Conservation (phyloP, 2,113 vertebrate genomes). For the Xiphias gladius region DNA sequence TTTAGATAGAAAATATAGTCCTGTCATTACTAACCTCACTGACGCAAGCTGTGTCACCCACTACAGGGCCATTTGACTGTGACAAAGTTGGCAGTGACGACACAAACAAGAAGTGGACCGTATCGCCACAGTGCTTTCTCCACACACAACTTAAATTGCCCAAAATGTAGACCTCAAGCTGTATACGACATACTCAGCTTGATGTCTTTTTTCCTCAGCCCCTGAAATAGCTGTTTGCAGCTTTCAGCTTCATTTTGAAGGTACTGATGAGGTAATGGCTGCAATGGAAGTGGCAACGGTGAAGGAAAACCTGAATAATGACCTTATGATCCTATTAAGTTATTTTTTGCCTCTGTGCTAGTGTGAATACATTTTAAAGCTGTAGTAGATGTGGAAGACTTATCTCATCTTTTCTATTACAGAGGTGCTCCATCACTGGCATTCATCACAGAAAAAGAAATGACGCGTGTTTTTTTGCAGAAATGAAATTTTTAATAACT, state of each 20-base stretch:
- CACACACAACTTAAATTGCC: not conserved
- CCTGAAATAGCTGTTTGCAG: not conserved
- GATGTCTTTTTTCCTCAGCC: not conserved
- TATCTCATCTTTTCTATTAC: not conserved
- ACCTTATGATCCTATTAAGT: slow-evolving; percentile 1
- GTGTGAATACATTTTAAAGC: not conserved
- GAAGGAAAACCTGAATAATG: slow-evolving; percentile 12
- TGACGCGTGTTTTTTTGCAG: not conserved
- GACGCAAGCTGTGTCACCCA: not conserved
- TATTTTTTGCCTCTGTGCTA: not conserved
- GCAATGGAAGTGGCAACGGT: not conserved
- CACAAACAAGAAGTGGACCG: not conserved
- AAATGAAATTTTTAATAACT: not conserved
- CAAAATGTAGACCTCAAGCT: not conserved
- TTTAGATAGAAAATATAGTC: not conserved
- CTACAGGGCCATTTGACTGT: not conserved
- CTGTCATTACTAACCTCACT: not conserved
- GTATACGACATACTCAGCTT: not conserved
- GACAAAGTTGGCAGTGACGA: not conserved
- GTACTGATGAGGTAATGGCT: slow-evolving; percentile 9
- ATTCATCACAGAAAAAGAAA: not conserved
- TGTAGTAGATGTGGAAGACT: not conserved
- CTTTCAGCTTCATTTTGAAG: not conserved
- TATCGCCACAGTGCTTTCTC: not conserved
- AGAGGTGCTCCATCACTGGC: slow-evolving; percentile 1